Evolutionary conservation across 2,888 invertebrate genomes (phyloP).

Genomic region (Teleiodes luculella): DNA sequence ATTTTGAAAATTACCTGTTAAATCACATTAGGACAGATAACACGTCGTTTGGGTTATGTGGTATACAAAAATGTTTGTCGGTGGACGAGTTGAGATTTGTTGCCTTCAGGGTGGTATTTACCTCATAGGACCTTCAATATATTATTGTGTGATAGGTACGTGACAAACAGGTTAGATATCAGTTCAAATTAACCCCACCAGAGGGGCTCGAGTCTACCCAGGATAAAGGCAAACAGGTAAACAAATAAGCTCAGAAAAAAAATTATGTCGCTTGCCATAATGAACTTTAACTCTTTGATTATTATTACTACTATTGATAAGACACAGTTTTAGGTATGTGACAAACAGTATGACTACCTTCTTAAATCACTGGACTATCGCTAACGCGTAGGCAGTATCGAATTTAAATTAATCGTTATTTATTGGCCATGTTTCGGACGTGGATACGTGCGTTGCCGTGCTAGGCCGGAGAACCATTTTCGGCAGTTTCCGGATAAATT

Average conservation of each 20-base stretch:
- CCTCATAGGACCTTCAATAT: conserved; percentile 58
- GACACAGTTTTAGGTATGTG: conserved; percentile 2
- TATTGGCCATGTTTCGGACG: conserved; percentile 55
- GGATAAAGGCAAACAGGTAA: conserved; percentile 39
- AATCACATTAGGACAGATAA: conserved; percentile 77
- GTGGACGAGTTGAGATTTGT: conserved; percentile 62
- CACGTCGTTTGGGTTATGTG: conserved; percentile 68
- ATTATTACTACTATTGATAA: background rate
- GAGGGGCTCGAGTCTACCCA: too few species aligned
- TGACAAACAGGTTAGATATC: too few species aligned
- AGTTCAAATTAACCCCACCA: too few species aligned
- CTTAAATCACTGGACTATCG: conserved; percentile 56
- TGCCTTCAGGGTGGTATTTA: conserved; percentile 70
- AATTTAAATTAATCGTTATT: conserved; percentile 69
- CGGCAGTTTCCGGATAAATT: conserved; percentile 58
- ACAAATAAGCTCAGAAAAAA: conserved; percentile 30
- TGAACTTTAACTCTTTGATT: background rate
- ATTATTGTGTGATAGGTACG: conserved; percentile 50
- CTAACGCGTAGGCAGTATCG: conserved; percentile 57
- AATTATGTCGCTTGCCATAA: background rate
- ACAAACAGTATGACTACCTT: conserved; percentile 33
- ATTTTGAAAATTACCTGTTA: conserved; percentile 76
- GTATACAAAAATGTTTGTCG: conserved; percentile 68
- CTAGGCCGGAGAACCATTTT: conserved; percentile 51
- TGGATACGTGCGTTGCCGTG: conserved; percentile 44